Evolutionary conservation across 2,888 invertebrate species (phyloP).

Genomic region (Omphaloscelis lunosa): DNA sequence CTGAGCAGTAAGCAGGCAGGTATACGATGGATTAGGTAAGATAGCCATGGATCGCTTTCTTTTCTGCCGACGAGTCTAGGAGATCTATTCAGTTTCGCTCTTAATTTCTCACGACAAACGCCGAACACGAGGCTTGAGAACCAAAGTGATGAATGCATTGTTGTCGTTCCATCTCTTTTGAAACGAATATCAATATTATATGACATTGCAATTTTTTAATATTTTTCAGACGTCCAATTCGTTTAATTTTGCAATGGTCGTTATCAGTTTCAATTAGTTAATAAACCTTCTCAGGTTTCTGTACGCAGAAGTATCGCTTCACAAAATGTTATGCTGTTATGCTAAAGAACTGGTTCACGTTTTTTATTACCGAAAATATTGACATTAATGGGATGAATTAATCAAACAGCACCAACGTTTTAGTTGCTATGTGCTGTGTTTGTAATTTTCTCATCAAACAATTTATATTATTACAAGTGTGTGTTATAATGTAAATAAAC

Average conservation of each 20-base stretch:
- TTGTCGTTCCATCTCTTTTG: conserved; percentile 59
- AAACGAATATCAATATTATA: conserved; percentile 25
- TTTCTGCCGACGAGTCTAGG: conserved; percentile 74
- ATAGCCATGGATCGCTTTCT: conserved; percentile 81
- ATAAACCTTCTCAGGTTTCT: conserved; percentile 15
- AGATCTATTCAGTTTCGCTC: conserved; percentile 77
- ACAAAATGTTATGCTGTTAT: conserved; percentile 16
- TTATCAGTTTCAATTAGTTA: conserved; percentile 25
- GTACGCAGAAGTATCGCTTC: conserved; percentile 25
- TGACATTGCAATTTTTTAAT: background rate
- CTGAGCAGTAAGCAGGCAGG: conserved; percentile 56
- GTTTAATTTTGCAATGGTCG: conserved; percentile 24
- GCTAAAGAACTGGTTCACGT: conserved; percentile 44
- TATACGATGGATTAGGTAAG: conserved; percentile 78
- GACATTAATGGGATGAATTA: conserved; percentile 48
- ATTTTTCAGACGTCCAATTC: background rate
- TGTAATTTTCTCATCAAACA: conserved; percentile 35
- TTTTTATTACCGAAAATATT: conserved; percentile 53
- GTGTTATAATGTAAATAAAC: conserved; percentile 26
- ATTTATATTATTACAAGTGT: conserved; percentile 22
- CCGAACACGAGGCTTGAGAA: conserved; percentile 65
- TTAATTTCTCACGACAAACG: conserved; percentile 73
- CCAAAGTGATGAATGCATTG: conserved; percentile 71
- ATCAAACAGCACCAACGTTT: conserved; percentile 34
- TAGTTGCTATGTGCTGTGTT: conserved; percentile 31